Conservation (phyloP, 2,797 vertebrate species). For the Euthynnus affinis region DNA sequence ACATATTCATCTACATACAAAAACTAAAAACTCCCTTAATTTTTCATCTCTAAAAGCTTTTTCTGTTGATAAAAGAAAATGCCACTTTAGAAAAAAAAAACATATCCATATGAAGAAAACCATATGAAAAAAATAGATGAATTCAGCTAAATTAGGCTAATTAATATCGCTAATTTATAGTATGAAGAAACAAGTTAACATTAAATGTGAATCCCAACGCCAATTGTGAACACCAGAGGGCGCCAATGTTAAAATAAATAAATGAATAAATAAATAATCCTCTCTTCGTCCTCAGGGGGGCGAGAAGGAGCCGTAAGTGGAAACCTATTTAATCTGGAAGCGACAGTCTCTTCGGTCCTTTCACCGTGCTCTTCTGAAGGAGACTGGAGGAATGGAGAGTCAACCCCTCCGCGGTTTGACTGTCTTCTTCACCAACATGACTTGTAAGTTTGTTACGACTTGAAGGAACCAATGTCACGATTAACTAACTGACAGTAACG, state of each 20-base stretch:
- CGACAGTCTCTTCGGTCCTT: accelerated
- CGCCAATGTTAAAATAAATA: neutral
- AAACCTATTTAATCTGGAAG: constrained; percentile 38
- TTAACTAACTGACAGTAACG: no score
- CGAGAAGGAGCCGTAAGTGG: neutral
- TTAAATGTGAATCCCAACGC: neutral
- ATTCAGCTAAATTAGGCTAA: neutral
- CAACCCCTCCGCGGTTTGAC: accelerated
- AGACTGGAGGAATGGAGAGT: accelerated
- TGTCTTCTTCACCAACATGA: accelerated
- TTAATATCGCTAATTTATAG: neutral
- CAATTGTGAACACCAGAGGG: constrained; percentile 25
- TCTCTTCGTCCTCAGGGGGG: constrained; percentile 33
- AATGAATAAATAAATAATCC: no score
- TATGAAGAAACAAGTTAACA: neutral
- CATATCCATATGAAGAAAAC: neutral
- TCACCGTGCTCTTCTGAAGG: accelerated
- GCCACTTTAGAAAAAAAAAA: neutral
- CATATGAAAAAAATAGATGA: neutral
- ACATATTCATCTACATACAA: neutral
- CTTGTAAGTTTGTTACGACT: constrained; percentile 33
- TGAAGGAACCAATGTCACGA: neutral
- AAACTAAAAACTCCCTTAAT: neutral
- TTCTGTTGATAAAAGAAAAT: neutral
- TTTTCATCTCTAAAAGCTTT: neutral